Evolutionary conservation across 2,113 vertebrate genomes (phyloP).

Genomic region (Passer domesticus): DNA sequence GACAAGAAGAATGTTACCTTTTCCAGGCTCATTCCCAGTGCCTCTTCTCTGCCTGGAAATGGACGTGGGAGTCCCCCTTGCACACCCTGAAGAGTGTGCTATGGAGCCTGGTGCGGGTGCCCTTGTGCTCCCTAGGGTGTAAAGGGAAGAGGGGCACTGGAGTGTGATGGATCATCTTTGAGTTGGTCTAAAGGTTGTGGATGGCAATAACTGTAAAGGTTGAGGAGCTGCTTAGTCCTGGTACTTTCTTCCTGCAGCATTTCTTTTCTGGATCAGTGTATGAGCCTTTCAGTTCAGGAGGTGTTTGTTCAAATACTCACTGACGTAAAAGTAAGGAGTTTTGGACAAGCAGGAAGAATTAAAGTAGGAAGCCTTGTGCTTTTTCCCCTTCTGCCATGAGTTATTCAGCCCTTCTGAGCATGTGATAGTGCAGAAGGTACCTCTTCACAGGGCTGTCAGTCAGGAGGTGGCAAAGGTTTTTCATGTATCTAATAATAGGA

Average conservation of each 20-base stretch:
- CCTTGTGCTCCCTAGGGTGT: neutral
- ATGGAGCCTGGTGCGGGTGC: neutral
- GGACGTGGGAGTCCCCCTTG: accelerated
- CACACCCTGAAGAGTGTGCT: neutral
- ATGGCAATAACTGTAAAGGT: neutral
- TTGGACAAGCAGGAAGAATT: neutral
- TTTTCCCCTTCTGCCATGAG: neutral
- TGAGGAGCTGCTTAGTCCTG: neutral
- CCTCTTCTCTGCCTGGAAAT: neutral
- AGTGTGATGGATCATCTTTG: accelerated
- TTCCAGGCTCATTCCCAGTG: neutral
- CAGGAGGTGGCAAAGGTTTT: neutral
- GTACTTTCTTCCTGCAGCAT: neutral
- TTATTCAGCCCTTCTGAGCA: neutral
- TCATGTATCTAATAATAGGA: neutral
- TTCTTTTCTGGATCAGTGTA: neutral
- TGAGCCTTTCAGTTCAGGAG: neutral
- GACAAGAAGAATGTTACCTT: neutral
- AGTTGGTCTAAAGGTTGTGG: neutral
- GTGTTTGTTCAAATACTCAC: neutral
- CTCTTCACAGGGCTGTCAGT: neutral
- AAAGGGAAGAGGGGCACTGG: neutral
- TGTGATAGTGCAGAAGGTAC: neutral
- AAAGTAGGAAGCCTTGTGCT: neutral
- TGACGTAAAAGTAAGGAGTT: neutral